Evolutionary conservation across 2,888 invertebrate species (phyloP).

Genomic region (Octodonta nipae): DNA sequence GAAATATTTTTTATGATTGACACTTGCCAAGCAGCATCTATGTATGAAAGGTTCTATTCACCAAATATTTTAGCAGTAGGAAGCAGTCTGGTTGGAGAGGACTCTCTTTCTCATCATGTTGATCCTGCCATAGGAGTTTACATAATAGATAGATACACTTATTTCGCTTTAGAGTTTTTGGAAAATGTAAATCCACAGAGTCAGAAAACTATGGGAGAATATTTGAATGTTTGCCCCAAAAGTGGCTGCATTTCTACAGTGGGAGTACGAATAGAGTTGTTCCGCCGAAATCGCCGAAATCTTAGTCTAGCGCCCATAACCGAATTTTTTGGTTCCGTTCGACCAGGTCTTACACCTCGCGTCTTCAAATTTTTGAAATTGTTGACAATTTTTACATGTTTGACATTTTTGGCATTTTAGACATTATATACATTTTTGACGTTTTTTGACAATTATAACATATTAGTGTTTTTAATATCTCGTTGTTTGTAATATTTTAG

Average conservation of each 20-base stretch:
- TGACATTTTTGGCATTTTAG: too few relatives aligned
- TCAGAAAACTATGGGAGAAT: constrained; percentile 80
- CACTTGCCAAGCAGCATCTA: constrained; percentile 96
- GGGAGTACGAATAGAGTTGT: constrained; percentile 81
- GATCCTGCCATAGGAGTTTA: constrained; percentile 98
- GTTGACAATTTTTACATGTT: too few relatives aligned
- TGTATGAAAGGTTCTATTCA: constrained; percentile 95
- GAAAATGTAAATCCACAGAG: constrained; percentile 83
- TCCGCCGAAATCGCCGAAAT: constrained; percentile 65
- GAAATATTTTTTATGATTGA: constrained; percentile 98
- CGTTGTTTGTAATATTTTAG: too few relatives aligned
- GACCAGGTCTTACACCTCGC: too few relatives aligned
- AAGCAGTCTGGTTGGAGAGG: constrained; percentile 95
- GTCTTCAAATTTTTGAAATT: too few relatives aligned
- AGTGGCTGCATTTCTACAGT: constrained; percentile 91
- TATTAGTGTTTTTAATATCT: too few relatives aligned
- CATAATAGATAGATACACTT: constrained; percentile 97
- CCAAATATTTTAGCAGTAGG: constrained; percentile 96
- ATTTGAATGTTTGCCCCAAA: constrained; percentile 89
- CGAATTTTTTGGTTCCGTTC: constrained; percentile 96
- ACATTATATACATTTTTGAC: too few relatives aligned
- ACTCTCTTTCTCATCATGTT: constrained; percentile 94
- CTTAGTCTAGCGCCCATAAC: constrained; percentile 85
- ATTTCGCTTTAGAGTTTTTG: constrained; percentile 89
- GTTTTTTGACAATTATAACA: too few relatives aligned